phyloP scores from a whole-genome alignment of 2,888 invertebrate species.

The Acronicta psi region DNA sequence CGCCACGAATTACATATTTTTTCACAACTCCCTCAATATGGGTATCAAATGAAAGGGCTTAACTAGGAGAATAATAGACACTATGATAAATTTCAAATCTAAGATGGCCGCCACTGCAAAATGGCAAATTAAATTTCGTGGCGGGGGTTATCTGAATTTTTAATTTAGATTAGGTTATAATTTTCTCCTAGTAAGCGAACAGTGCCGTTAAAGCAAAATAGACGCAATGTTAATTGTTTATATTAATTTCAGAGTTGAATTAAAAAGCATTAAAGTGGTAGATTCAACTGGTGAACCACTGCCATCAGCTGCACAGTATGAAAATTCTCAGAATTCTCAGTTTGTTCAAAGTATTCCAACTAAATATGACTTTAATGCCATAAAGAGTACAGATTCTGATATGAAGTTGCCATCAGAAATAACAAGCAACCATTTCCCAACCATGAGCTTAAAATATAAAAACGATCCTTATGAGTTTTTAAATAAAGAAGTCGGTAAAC shows the following conservation, averaged over 20 bases:
- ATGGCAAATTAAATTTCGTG: too few species aligned
- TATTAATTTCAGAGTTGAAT: conserved; percentile 73
- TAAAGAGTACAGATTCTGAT: conserved; percentile 32
- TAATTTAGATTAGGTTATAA: too few species aligned
- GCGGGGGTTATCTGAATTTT: too few species aligned
- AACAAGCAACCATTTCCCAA: conserved; percentile 24
- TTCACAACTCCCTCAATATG: too few species aligned
- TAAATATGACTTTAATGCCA: conserved; percentile 27
- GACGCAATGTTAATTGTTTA: neutral
- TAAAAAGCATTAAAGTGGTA: conserved; percentile 74
- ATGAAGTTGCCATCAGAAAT: conserved; percentile 32
- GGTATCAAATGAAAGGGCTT: too few species aligned
- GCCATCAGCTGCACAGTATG: conserved; percentile 3
- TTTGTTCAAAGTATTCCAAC: conserved; percentile 3
- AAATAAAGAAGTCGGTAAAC: conserved; percentile 38
- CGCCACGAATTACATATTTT: too few species aligned
- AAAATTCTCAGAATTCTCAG: neutral
- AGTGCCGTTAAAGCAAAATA: too few species aligned
- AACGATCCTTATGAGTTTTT: conserved; percentile 42
- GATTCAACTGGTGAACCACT: conserved; percentile 44
- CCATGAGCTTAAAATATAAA: conserved; percentile 23
- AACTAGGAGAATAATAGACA: too few species aligned
- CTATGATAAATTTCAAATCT: too few species aligned
- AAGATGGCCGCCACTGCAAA: too few species aligned
- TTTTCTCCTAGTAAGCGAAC: too few species aligned